Evolutionary conservation across 2,113 vertebrate genomes (phyloP).

Genomic region (Micronisus gabar): DNA sequence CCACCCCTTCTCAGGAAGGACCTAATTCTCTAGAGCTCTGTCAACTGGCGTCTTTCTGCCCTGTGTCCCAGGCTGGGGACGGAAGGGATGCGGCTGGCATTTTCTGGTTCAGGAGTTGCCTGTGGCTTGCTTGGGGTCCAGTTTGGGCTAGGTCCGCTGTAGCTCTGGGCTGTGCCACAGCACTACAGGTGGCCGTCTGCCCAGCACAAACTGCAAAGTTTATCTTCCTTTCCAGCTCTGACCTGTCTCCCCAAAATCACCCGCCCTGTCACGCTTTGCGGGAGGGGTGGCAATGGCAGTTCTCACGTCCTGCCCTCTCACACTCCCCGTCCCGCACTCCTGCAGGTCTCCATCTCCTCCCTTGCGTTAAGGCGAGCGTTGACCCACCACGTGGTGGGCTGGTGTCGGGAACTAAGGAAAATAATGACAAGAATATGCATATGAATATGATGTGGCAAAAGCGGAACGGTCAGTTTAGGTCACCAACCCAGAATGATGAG

Average conservation of each 20-base stretch:
- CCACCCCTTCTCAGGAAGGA: neutral
- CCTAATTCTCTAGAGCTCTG: neutral
- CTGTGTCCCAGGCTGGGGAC: neutral
- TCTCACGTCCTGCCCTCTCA: neutral
- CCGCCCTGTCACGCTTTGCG: too few species aligned
- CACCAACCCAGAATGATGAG: neutral
- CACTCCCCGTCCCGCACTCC: rapidly evolving
- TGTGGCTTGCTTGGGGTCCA: neutral
- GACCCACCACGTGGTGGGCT: neutral
- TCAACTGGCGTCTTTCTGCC: neutral
- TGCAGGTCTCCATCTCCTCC: neutral
- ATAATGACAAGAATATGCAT: neutral
- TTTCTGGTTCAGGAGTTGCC: neutral
- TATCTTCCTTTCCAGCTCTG: neutral
- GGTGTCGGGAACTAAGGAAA: neutral
- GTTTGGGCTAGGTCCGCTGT: neutral
- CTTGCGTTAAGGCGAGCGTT: neutral
- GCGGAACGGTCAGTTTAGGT: neutral
- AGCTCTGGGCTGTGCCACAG: neutral
- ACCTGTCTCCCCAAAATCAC: neutral
- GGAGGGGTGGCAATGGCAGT: neutral
- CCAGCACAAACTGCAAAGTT: neutral
- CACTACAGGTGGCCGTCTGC: neutral
- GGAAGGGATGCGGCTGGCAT: neutral
- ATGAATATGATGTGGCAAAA: neutral